Conservation (phyloP, 2,888 invertebrate genomes). For the Temnothorax unifasciatus region DNA sequence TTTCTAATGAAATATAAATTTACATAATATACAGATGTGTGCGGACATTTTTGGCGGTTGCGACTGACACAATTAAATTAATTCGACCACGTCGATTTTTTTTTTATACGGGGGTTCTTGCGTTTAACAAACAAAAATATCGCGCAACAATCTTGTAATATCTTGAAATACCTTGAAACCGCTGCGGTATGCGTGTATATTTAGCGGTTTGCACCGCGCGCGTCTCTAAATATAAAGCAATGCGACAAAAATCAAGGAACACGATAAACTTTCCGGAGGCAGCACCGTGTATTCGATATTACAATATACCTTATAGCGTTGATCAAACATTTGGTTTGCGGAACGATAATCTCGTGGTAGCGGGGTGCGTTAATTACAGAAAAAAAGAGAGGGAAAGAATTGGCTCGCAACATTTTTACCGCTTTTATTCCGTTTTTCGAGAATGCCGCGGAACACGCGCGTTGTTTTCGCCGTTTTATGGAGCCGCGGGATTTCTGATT, state of each 20-base stretch:
- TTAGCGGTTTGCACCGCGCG: background rate
- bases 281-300: conserved; percentile 36
- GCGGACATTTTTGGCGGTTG: conserved; percentile 37
- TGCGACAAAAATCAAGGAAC: conserved; percentile 11
- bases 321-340: conserved; percentile 54
- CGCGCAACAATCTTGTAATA: background rate
- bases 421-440: conserved; percentile 60
- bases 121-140: conserved; percentile 19
- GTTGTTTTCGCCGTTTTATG: conserved; percentile 67
- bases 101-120: background rate
- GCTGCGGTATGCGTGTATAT: background rate
- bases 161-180: background rate
- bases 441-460: conserved; percentile 57
- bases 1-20: conserved; percentile 54
- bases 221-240: conserved; percentile 2
- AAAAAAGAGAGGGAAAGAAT: conserved; percentile 55
- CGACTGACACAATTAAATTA: conserved; percentile 48
- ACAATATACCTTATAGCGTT: conserved; percentile 54
- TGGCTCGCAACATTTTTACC: conserved; percentile 49
- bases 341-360: conserved; percentile 54
- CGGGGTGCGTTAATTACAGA: conserved; percentile 51
- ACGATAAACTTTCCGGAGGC: background rate
- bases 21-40: conserved; percentile 40
- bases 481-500: conserved; percentile 72
- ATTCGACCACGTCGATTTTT: background rate